phyloP scores from a whole-genome alignment of 2,888 invertebrate genomes.

The Cataglyphis cursor region DNA sequence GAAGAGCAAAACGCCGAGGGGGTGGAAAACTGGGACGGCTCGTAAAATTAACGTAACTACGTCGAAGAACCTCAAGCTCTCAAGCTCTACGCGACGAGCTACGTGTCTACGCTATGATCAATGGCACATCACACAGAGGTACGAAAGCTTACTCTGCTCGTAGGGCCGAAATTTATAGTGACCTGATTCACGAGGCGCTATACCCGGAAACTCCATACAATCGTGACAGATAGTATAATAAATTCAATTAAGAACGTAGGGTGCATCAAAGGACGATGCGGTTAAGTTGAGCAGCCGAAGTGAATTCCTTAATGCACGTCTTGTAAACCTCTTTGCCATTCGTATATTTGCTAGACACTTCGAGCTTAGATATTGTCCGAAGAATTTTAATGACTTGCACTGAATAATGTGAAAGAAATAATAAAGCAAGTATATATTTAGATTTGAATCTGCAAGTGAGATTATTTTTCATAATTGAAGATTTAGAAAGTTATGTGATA shows the following conservation, averaged over 20 bases:
- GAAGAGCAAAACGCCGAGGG: slow-evolving; percentile 60
- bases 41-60: slow-evolving; percentile 79
- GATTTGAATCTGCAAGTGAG: not conserved
- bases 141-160: slow-evolving; percentile 53
- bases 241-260: slow-evolving; percentile 46
- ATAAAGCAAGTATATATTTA: not conserved
- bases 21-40: slow-evolving; percentile 75
- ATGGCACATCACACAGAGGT: slow-evolving; percentile 67
- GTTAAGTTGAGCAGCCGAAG: slow-evolving; percentile 26
- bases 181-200: slow-evolving; percentile 42
- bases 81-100: slow-evolving; percentile 58
- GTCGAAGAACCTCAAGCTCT: slow-evolving; percentile 60
- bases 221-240: slow-evolving; percentile 34
- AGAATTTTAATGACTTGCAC: not conserved
- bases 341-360: not conserved
- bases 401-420: not conserved
- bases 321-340: not conserved
- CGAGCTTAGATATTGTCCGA: not conserved
- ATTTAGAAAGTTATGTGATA: not conserved
- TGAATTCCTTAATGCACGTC: not conserved
- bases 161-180: slow-evolving; percentile 68
- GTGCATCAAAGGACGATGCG: slow-evolving; percentile 36
- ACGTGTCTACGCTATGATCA: slow-evolving; percentile 73
- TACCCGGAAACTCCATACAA: slow-evolving; percentile 33
- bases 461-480: not conserved